phyloP scores from a whole-genome alignment of 2,797 vertebrate genomes.

The Melopsittacus undulatus region DNA sequence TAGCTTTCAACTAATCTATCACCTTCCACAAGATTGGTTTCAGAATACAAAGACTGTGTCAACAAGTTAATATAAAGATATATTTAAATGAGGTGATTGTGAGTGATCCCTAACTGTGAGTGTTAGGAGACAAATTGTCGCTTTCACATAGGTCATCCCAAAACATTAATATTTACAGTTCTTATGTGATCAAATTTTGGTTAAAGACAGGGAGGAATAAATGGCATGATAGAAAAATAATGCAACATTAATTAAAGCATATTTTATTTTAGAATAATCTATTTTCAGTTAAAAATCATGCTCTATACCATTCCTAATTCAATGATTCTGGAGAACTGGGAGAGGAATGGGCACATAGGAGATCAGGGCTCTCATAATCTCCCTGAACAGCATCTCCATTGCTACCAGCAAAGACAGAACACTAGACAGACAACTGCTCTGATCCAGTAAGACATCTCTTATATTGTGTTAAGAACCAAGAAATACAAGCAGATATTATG shows the following conservation, averaged over 20 bases:
- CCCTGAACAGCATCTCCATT: background rate
- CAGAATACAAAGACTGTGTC: background rate
- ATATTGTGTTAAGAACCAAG: background rate
- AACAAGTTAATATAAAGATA: background rate
- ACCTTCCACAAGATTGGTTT: background rate
- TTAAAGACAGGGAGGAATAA: background rate
- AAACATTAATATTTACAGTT: background rate
- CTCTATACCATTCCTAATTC: background rate
- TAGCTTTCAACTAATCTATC: background rate
- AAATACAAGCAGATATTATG: background rate
- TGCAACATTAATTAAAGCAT: background rate
- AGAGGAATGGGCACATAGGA: background rate
- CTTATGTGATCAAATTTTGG: background rate
- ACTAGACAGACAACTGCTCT: background rate
- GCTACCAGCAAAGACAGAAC: background rate
- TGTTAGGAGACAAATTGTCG: background rate
- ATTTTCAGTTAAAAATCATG: background rate
- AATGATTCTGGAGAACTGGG: background rate
- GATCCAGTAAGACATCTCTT: background rate
- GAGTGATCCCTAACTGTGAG: background rate
- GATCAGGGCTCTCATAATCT: background rate
- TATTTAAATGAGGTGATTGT: background rate
- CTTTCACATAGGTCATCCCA: background rate
- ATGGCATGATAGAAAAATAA: background rate
- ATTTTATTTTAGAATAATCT: background rate